phyloP scores from a whole-genome alignment of 2,888 invertebrate genomes.

The Heliothis peltigera region DNA sequence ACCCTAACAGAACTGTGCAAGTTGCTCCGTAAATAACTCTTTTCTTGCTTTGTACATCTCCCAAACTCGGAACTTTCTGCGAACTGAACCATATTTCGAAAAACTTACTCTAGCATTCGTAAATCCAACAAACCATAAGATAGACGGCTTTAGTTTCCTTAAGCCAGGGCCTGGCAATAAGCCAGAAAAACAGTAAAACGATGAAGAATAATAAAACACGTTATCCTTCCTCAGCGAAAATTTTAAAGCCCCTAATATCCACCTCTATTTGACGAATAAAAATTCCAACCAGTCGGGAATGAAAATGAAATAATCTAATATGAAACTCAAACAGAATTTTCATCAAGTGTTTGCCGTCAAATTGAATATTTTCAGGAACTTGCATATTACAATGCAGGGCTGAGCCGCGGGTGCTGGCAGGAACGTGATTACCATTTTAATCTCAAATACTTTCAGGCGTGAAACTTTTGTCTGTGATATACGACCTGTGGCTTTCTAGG shows the following conservation, averaged over 20 bases:
- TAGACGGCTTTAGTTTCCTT: conserved; percentile 15
- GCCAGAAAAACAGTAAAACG: conserved; percentile 28
- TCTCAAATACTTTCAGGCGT: conserved; percentile 15
- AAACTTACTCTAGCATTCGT: conserved; percentile 9
- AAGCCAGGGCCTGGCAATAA: conserved; percentile 29
- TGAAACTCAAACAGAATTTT: conserved; percentile 8
- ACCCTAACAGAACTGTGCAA: too few relatives aligned
- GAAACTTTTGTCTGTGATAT: conserved; percentile 12
- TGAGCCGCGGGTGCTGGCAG: neutral
- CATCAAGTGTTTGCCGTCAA: conserved; percentile 6
- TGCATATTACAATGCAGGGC: conserved; percentile 21
- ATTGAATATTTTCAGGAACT: conserved; percentile 36
- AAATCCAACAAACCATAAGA: conserved; percentile 11
- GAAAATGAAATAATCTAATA: conserved; percentile 11
- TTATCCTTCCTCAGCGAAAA: neutral
- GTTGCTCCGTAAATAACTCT: conserved; percentile 5
- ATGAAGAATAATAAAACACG: conserved; percentile 5
- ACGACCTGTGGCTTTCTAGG: neutral
- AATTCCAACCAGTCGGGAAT: conserved; percentile 8
- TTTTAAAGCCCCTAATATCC: conserved; percentile 7
- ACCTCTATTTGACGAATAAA: conserved; percentile 10
- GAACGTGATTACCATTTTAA: conserved; percentile 43
- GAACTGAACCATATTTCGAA: conserved; percentile 3
- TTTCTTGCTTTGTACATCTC: neutral
- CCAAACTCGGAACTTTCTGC: neutral